A percentile compares a stretch with the other conserved stretches of the same genome.
phyloP scores from a whole-genome alignment of 2,113 vertebrate genomes.

The Sinosuthora webbiana region DNA sequence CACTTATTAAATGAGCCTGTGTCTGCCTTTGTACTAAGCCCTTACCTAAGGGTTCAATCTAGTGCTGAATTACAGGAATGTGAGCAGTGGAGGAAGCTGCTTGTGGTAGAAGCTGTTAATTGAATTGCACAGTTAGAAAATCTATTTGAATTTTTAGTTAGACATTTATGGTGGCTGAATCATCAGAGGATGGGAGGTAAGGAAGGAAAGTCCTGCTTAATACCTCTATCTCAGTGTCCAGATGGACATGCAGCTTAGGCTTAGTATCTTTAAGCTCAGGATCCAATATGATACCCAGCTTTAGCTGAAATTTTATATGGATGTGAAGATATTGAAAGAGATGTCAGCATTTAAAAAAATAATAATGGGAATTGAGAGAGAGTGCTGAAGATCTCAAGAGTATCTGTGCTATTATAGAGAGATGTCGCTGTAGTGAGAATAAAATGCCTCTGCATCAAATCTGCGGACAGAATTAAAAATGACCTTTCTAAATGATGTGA shows the following conservation, averaged over 20 bases:
- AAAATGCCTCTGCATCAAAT: constrained; percentile 2
- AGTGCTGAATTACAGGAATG: background rate
- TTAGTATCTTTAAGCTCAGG: constrained; percentile 26
- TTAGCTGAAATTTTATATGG: background rate
- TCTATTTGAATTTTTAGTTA: background rate
- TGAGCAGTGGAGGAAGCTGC: background rate
- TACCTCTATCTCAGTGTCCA: constrained; percentile 39
- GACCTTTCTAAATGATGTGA: background rate
- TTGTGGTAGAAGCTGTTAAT: background rate
- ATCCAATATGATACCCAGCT: background rate
- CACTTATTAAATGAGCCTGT: background rate
- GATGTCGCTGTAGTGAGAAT: background rate
- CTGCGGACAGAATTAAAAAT: constrained; percentile 30
- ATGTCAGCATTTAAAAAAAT: background rate
- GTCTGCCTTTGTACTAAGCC: background rate
- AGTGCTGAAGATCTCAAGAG: background rate
- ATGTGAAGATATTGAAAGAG: constrained; percentile 26
- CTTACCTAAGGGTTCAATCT: background rate
- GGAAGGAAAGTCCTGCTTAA: background rate
- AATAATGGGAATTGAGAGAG: background rate
- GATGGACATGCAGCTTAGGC: constrained; percentile 35
- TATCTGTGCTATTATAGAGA: background rate
- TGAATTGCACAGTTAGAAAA: constrained; percentile 14
- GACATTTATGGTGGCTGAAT: background rate
- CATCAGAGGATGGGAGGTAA: background rate